Evolutionary conservation across 2,113 vertebrate genomes (phyloP).

Genomic region (Crotalus horridus): DNA sequence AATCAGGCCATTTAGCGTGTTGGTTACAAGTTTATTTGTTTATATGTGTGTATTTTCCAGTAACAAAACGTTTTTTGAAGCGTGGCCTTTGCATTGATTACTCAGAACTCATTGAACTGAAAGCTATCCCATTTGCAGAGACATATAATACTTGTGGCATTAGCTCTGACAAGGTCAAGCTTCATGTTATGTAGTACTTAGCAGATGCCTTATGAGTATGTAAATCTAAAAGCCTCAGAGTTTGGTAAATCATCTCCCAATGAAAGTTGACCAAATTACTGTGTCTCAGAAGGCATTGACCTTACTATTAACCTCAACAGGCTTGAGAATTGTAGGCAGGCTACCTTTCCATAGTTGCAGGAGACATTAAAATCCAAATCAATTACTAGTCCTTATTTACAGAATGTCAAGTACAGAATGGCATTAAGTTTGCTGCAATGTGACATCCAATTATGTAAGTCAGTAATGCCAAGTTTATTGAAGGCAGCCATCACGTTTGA

Average conservation of each 20-base stretch:
- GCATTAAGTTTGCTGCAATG: not conserved
- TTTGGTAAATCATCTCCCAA: not conserved
- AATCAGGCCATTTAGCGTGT: not conserved
- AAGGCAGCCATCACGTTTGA: not conserved
- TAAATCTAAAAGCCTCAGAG: not conserved
- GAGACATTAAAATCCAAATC: not conserved
- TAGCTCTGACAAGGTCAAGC: not conserved
- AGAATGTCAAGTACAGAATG: not conserved
- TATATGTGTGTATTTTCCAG: not conserved
- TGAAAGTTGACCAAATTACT: not conserved
- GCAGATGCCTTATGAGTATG: not conserved
- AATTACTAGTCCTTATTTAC: not conserved
- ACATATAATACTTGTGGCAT: not conserved
- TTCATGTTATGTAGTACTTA: not conserved
- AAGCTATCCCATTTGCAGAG: not conserved
- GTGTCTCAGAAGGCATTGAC: not conserved
- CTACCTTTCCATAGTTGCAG: not conserved
- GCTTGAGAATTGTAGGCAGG: not conserved
- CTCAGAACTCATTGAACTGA: not conserved
- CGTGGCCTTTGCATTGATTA: not conserved
- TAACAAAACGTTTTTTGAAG: not conserved
- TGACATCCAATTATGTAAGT: not conserved
- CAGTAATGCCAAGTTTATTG: not conserved
- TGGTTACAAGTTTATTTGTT: not conserved
- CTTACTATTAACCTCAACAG: not conserved